Conservation (phyloP, 1,140 invertebrate species). For the Bombus confusus region DNA sequence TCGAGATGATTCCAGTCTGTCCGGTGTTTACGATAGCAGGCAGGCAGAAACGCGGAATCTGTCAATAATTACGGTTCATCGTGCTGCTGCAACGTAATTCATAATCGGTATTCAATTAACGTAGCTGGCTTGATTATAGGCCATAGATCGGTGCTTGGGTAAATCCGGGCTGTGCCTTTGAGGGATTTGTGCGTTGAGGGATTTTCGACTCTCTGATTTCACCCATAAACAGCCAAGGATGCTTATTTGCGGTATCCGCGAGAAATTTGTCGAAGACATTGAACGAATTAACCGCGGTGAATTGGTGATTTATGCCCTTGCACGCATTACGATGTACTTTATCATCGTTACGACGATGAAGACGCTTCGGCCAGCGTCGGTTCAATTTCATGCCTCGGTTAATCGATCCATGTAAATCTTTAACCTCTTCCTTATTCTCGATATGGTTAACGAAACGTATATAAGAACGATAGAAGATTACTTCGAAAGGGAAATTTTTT, state of each 20-base stretch:
- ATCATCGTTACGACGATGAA: not conserved
- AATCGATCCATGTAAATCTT: not conserved
- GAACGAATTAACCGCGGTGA: not conserved
- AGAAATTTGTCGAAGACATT: not conserved
- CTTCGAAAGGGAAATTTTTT: not conserved
- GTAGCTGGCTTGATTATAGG: conserved; percentile 68
- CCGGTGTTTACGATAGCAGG: not conserved
- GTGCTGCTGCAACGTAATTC: conserved; percentile 67
- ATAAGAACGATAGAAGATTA: not conserved
- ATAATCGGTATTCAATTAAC: conserved; percentile 75
- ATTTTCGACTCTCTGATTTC: conserved; percentile 44
- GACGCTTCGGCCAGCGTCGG: not conserved
- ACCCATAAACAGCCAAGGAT: too few species aligned
- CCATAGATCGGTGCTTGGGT: conserved; percentile 47
- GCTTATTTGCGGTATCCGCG: not conserved
- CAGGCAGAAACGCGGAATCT: conserved; percentile 54
- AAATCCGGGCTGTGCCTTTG: conserved; percentile 34
- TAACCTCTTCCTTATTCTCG: not conserved
- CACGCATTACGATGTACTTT: not conserved
- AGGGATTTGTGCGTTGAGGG: conserved; percentile 20
- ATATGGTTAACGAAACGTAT: not conserved
- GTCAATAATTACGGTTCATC: conserved; percentile 71
- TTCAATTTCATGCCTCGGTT: not conserved
- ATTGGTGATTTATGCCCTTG: not conserved
- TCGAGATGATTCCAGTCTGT: not conserved